A percentile compares a stretch with the other conserved stretches of the same genome.
These are phyloP conservation scores for Nymphalis io DNA, from an alignment of 1,140 invertebrate species.

Conservation along the genomic window DNA sequence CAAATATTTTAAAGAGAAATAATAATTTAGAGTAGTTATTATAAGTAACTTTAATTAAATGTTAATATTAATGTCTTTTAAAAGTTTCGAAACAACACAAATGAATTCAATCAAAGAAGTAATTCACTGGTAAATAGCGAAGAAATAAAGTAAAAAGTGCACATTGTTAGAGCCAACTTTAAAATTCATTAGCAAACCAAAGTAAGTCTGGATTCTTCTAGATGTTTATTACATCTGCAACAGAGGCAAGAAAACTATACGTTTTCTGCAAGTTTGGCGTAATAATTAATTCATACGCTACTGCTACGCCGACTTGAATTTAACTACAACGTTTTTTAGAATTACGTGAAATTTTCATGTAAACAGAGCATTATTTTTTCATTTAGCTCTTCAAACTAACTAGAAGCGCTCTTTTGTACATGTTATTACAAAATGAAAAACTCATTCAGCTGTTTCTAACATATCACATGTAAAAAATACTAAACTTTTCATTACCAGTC, in stretches of 20 bases:
- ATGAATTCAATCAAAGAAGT: slow-evolving; percentile 7
- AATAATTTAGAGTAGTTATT: no score
- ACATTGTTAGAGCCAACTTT: slow-evolving; percentile 32
- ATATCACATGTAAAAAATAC: no score
- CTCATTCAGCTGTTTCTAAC: no score
- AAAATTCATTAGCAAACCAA: slow-evolving; percentile 37
- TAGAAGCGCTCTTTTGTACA: not conserved
- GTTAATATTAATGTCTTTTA: not conserved
- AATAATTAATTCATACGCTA: slow-evolving; percentile 56
- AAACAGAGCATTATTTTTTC: not conserved
- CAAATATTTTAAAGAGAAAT: no score
- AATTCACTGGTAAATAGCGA: not conserved
- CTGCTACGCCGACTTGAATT: slow-evolving; percentile 33
- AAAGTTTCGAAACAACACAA: not conserved
- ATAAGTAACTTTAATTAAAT: not conserved
- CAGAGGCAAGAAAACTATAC: slow-evolving; percentile 38
- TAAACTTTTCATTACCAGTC: no score
- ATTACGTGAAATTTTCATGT: not conserved
- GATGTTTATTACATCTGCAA: slow-evolving; percentile 35
- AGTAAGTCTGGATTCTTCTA: slow-evolving; percentile 37
- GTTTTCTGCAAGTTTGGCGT: slow-evolving; percentile 29
- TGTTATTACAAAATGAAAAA: not conserved
- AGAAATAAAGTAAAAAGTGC: slow-evolving; percentile 27
- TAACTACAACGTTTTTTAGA: slow-evolving; percentile 10
- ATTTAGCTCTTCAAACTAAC: not conserved